Conservation (phyloP, 2,113 vertebrate genomes). For the Syngnathus floridae region DNA sequence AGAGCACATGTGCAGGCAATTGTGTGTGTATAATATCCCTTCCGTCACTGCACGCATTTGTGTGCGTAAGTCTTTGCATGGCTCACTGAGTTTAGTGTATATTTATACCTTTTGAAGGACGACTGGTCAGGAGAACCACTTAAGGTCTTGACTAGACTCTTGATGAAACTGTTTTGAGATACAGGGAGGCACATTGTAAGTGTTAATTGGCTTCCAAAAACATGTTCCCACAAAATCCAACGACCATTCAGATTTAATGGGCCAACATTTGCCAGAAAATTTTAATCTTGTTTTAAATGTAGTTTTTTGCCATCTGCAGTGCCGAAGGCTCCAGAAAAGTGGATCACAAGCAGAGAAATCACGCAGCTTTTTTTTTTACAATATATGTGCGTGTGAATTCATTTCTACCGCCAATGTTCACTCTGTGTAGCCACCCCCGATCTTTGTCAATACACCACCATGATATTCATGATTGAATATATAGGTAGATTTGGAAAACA, state of each 20-base stretch:
- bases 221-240: not conserved
- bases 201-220: conserved; percentile 9
- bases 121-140: conserved; percentile 30
- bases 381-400: too few relatives aligned
- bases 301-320: conserved; percentile 50
- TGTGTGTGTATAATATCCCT: conserved; percentile 10
- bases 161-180: conserved; percentile 64
- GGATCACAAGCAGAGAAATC: conserved; percentile 50
- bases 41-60: conserved; percentile 8
- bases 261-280: conserved; percentile 23
- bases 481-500: not conserved
- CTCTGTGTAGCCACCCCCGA: not conserved
- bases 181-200: conserved; percentile 11
- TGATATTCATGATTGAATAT: too few relatives aligned
- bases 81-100: conserved; percentile 6
- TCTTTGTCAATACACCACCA: not conserved
- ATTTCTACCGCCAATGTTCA: not conserved
- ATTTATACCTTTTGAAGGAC: conserved; percentile 22
- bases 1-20: conserved; percentile 14
- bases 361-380: not conserved
- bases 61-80: conserved; percentile 6
- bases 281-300: conserved; percentile 47
- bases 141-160: conserved; percentile 64
- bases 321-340: conserved; percentile 60
- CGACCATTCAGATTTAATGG: not conserved